Percentiles rank a stretch among this genome's conserved stretches.
These are phyloP conservation scores for Agrilus mali DNA, from an alignment of 2,888 invertebrate species.

Conservation along the genomic window DNA sequence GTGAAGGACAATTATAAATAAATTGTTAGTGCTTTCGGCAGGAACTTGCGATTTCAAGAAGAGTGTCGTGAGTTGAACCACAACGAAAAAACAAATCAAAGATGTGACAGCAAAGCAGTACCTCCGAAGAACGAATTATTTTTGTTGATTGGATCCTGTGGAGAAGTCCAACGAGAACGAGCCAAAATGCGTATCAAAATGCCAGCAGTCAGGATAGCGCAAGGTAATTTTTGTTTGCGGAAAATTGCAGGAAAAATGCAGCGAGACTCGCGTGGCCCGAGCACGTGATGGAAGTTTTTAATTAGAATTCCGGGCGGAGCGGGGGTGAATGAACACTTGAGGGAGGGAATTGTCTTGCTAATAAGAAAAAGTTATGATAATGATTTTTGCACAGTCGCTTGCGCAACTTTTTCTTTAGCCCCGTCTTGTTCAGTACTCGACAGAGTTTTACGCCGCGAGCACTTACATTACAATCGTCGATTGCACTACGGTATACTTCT, in stretches of 20 bases:
- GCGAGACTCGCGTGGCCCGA: slow-evolving; percentile 12
- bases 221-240: slow-evolving; percentile 54
- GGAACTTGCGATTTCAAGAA: not conserved
- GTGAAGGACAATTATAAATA: too few relatives aligned
- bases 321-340: slow-evolving; percentile 19
- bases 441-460: slow-evolving; percentile 17
- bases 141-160: not conserved
- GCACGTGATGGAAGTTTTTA: slow-evolving; percentile 28
- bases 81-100: not conserved
- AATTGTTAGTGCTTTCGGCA: slow-evolving; percentile 4
- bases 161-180: not conserved
- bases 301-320: slow-evolving; percentile 20
- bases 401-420: slow-evolving; percentile 29
- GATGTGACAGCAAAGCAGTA: too few relatives aligned
- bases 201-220: slow-evolving; percentile 93
- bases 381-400: slow-evolving; percentile 32
- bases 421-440: slow-evolving; percentile 20
- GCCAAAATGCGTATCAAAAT: slow-evolving; percentile 94
- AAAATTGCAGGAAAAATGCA: slow-evolving; percentile 7
- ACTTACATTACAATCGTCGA: slow-evolving; percentile 7
- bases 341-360: slow-evolving; percentile 32
- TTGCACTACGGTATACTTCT: not conserved
- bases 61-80: slow-evolving; percentile 4
- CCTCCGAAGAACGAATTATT: not conserved
- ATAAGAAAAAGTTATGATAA: slow-evolving; percentile 35